Evolutionary conservation across 2,888 invertebrate species (phyloP).

Genomic region (Drosophila recens): DNA sequence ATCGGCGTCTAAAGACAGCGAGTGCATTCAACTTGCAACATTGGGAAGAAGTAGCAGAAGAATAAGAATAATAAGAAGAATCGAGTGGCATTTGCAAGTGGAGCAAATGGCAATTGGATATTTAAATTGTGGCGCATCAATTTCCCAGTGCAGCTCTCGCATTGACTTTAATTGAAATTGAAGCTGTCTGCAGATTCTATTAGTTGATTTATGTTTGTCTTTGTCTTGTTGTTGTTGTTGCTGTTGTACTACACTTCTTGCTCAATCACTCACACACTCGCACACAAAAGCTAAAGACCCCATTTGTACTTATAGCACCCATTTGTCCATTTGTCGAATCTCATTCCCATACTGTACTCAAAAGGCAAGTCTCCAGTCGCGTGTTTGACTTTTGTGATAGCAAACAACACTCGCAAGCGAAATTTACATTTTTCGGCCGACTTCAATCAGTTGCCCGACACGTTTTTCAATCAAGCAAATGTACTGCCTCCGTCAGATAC

Average conservation of each 20-base stretch:
- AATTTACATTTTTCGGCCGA: slow-evolving; percentile 67
- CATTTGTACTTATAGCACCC: not conserved
- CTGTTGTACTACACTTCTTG: slow-evolving; percentile 10
- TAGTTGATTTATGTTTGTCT: slow-evolving; percentile 65
- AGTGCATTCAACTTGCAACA: slow-evolving; percentile 52
- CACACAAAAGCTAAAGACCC: slow-evolving; percentile 2
- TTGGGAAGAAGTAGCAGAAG: not conserved
- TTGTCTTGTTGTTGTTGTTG: not conserved
- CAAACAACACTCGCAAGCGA: slow-evolving; percentile 14
- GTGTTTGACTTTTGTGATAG: slow-evolving; percentile 61
- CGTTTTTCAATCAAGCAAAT: slow-evolving; percentile 66
- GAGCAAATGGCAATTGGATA: slow-evolving; percentile 68
- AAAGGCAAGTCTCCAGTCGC: slow-evolving; percentile 35
- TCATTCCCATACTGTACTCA: not conserved
- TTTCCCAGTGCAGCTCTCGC: slow-evolving; percentile 57
- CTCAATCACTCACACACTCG: slow-evolving; percentile 37
- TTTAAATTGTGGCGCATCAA: slow-evolving; percentile 75
- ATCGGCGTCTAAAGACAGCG: slow-evolving; percentile 37
- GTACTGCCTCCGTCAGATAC: slow-evolving; percentile 36
- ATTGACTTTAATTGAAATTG: slow-evolving; percentile 76
- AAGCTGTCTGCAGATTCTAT: slow-evolving; percentile 78
- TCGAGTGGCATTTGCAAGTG: slow-evolving; percentile 37
- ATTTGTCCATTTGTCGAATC: too few species aligned
- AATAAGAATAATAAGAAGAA: not conserved
- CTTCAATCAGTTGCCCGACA: slow-evolving; percentile 59